Evolutionary conservation across 1,140 invertebrate species (phyloP), one percentile per base, ranked within the genome.

Genomic region (Agrilus planipennis): DNA sequence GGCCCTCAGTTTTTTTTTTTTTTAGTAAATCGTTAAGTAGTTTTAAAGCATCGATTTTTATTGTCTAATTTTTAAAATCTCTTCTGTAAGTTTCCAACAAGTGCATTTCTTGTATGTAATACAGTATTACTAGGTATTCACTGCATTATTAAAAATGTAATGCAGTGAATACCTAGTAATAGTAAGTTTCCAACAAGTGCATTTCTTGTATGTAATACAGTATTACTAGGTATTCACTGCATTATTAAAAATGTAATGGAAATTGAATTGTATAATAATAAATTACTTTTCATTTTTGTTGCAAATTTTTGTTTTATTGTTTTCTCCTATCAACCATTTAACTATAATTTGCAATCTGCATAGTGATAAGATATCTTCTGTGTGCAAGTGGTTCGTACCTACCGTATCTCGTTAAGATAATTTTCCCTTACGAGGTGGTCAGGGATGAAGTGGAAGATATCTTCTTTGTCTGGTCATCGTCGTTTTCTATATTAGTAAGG

Each of bases 161-260:
- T n/a, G n/a, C n/a, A n/a, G n/a, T n/a, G n/a, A n/a, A n/a, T n/a
- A n/a, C n/a, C n/a, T n/a, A n/a, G n/a, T n/a, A n/a, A n/a, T n/a
- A n/a, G 77, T 79, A 79, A 77, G 77, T 82, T 82, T 82, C 78
- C 75, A 72, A 74, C 72, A 78, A 80, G 79, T 82, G 79, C 79
- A 82, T 82, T 82, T 82, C 79, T 80, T 79, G 76, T 80, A 81
- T 81, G 77, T 81, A 80, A 80, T 81, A 81, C 79, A 82, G 79
- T 81, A 81, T 81, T 82, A 82, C 69, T 72, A 73, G 71, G 49
- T 46, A 49, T 40, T n/a, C n/a, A n/a, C n/a, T n/a, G n/a, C n/a
- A n/a, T n/a, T n/a, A n/a, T n/a, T n/a, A n/a, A n/a, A n/a, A n/a
- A n/a, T n/a, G n/a, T n/a, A n/a, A n/a, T n/a, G n/a, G n/a, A n/a